Evolutionary conservation across 2,888 invertebrate genomes (phyloP).

Genomic region (Drosophila maculinotata): DNA sequence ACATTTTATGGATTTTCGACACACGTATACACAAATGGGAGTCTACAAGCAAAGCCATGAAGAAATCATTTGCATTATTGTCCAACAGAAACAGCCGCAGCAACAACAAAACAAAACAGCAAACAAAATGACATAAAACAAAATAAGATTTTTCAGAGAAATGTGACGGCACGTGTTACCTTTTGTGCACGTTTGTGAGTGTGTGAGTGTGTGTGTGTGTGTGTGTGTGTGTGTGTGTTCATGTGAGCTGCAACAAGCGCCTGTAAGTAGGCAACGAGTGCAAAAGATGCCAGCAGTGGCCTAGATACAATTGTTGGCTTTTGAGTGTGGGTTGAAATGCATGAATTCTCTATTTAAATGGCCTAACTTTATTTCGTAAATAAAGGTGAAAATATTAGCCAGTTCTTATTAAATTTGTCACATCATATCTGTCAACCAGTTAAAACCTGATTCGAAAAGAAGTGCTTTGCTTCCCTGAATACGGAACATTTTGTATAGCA

Average conservation of each 20-base stretch:
- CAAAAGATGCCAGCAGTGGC: conserved; percentile 9
- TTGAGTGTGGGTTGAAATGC: neutral
- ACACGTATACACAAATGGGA: conserved; percentile 17
- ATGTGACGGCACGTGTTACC: conserved; percentile 31
- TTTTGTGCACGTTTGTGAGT: neutral
- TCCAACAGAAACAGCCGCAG: neutral
- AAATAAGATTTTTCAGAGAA: conserved; percentile 55
- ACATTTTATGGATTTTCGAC: conserved; percentile 58
- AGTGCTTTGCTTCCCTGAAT: too few species aligned
- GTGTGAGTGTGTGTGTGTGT: conserved; percentile 5
- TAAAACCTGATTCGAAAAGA: too few species aligned
- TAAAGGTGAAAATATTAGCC: too few species aligned
- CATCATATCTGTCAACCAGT: too few species aligned
- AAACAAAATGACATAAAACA: conserved; percentile 55
- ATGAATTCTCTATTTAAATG: neutral
- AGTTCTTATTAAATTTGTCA: too few species aligned
- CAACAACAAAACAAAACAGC: conserved; percentile 18
- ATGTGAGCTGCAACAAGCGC: conserved; percentile 27
- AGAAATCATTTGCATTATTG: conserved; percentile 51
- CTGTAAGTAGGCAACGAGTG: conserved; percentile 27
- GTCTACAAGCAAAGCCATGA: conserved; percentile 13
- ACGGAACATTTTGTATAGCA: too few species aligned
- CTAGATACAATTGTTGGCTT: neutral
- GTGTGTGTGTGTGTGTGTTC: conserved; percentile 2
- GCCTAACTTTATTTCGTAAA: too few species aligned